phyloP scores from a whole-genome alignment of 2,888 invertebrate genomes.

The Neria commutata region DNA sequence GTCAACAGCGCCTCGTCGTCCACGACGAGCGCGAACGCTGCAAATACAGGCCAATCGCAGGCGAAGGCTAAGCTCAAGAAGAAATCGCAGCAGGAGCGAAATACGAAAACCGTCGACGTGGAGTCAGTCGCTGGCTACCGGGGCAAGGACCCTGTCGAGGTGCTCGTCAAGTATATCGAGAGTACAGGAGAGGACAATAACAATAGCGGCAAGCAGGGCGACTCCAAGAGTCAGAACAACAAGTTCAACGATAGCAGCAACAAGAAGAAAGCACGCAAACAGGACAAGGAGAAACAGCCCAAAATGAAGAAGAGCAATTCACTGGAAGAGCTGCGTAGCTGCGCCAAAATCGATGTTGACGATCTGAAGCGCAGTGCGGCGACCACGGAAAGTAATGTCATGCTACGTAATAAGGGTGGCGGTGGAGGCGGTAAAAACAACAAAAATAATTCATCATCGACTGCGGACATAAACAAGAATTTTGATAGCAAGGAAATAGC shows the following conservation, averaged over 20 bases:
- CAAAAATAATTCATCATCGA: slow-evolving; percentile 47
- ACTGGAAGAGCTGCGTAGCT: slow-evolving; percentile 77
- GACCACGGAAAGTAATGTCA: slow-evolving; percentile 54
- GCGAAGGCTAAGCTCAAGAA: slow-evolving; percentile 66
- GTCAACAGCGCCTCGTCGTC: neutral
- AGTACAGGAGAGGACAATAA: slow-evolving; percentile 65
- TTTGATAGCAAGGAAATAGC: slow-evolving; percentile 35
- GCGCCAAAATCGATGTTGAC: slow-evolving; percentile 76
- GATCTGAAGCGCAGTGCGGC: slow-evolving; percentile 59
- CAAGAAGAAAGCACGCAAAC: slow-evolving; percentile 63
- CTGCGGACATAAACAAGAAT: slow-evolving; percentile 52
- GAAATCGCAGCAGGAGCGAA: slow-evolving; percentile 66
- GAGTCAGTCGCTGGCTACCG: slow-evolving; percentile 78
- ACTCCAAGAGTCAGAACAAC: slow-evolving; percentile 24
- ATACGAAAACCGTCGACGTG: slow-evolving; percentile 61
- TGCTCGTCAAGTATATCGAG: slow-evolving; percentile 79
- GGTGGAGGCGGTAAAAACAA: slow-evolving; percentile 24
- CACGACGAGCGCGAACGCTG: slow-evolving; percentile 21
- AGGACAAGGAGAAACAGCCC: slow-evolving; percentile 61
- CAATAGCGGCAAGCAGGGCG: slow-evolving; percentile 55
- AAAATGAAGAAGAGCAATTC: slow-evolving; percentile 72
- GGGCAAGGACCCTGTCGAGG: slow-evolving; percentile 78
- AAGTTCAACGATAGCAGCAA: slow-evolving; percentile 37
- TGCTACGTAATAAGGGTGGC: slow-evolving; percentile 49
- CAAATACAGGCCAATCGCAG: slow-evolving; percentile 64